Base-by-base conservation (phyloP, 2,888 invertebrate species). In the Tenthredo notha region DNA sequence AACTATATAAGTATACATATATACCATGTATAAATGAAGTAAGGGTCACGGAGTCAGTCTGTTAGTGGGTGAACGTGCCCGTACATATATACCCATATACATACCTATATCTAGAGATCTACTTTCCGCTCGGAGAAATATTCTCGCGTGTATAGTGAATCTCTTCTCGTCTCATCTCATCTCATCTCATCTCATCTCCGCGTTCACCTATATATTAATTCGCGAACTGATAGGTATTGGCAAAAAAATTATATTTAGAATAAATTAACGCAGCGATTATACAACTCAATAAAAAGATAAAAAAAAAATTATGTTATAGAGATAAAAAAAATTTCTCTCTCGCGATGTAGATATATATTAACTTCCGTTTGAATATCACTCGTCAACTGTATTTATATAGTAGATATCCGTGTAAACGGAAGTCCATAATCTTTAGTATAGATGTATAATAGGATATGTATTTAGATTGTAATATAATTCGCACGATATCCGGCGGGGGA, bases 51-150 rank as follows among this genome's bases (percentile, higher is more conserved):
- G 21, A 80, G 80, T 80, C 80, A 80, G 37, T 80, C 80, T 58
- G 80, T 80, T 65, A 80, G 80, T 80, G 80, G 80, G 80, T 80
- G 80, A 80, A 80, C 61, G 80, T 80, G 61, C 80, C 40, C 10
- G 37, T 0, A 21, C 21, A 25, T 61, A 61, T 12, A 21, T 25
- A 33, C 33, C 4, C 4, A 33, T 1, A 25, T 4, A 25, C 25
- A 61, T 25, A 21, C 2, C 3, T 58, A 18, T 61, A 21, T 7
- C 25, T 25, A 25, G 61, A 78, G 80, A 80, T 80, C 80, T 43
- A 80, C 80, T 80, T 80, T 80, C 80, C 80, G 80, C 37, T 80
- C 65, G n/a, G 61, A n/a, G 75, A 77, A 65, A 80, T 61, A 65
- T 12, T 65, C 80, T 40, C 61, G 40, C 80, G 40, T 21, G 12